Evolutionary conservation across 2,888 invertebrate genomes (phyloP).

Genomic region (Ametastegia equiseti): DNA sequence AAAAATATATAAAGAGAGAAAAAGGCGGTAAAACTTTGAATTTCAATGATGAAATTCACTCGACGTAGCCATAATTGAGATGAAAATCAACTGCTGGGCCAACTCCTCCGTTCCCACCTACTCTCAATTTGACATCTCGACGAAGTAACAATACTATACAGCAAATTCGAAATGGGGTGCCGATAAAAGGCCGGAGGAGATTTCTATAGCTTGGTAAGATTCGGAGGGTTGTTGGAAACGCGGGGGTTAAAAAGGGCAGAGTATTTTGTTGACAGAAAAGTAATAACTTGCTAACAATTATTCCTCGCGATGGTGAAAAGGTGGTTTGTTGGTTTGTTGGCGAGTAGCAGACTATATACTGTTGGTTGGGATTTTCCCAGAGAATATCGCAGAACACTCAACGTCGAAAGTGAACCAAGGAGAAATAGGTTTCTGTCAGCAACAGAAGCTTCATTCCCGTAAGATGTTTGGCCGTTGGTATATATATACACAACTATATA

Average conservation of each 20-base stretch:
- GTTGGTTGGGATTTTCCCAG: neutral
- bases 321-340: neutral
- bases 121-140: neutral
- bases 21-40: no score
- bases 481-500: neutral
- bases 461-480: conserved; percentile 18
- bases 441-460: conserved; percentile 34
- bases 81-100: no score
- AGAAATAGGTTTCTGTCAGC: conserved; percentile 42
- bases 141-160: neutral
- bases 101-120: neutral
- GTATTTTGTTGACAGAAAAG: neutral
- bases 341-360: neutral
- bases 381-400: conserved; percentile 17
- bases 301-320: neutral
- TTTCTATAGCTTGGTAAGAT: conserved; percentile 6
- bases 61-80: neutral
- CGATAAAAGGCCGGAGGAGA: neutral
- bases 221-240: neutral
- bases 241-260: neutral
- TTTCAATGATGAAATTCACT: neutral
- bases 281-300: conserved; percentile 13
- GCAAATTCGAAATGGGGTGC: neutral
- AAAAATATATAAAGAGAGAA: no score
- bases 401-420: conserved; percentile 24